phyloP scores from a whole-genome alignment of 2,113 vertebrate species.

The Hassar affinis region DNA sequence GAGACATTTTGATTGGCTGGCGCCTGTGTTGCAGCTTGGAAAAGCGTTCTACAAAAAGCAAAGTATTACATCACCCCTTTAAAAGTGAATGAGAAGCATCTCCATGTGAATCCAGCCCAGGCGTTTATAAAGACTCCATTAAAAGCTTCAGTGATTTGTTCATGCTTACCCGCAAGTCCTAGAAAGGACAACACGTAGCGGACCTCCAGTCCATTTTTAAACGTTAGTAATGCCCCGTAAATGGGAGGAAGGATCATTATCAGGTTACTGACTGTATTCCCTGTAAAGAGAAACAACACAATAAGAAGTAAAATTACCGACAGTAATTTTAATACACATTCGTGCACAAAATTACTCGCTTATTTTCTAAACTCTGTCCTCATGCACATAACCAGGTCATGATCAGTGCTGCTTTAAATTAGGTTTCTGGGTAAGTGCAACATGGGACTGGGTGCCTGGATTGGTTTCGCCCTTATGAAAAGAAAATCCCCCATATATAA shows the following conservation, averaged over 20 bases:
- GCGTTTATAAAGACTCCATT: background rate
- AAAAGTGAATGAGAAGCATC: too few species aligned
- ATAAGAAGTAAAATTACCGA: background rate
- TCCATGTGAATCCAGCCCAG: too few species aligned
- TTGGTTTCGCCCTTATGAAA: too few species aligned
- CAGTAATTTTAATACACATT: background rate
- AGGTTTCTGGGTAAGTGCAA: background rate
- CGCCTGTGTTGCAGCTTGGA: too few species aligned
- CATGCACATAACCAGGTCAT: background rate
- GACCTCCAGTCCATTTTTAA: constrained; percentile 84
- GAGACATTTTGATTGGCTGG: too few species aligned
- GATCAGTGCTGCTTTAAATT: background rate
- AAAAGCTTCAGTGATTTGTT: background rate
- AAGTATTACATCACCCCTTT: too few species aligned
- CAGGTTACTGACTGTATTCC: constrained; percentile 99
- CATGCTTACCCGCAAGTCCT: constrained; percentile 85
- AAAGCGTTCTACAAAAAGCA: too few species aligned
- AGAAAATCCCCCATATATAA: background rate
- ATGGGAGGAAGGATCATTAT: constrained; percentile 98
- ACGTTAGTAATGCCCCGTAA: constrained; percentile 87
- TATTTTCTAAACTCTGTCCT: background rate
- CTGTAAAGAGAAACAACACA: constrained; percentile 66
- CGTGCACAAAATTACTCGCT: too few species aligned
- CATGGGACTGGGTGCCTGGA: background rate
- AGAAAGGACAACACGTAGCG: constrained; percentile 90